Evolutionary conservation across 1,140 invertebrate species (phyloP).

Genomic region (Hypsibius dujardini): DNA sequence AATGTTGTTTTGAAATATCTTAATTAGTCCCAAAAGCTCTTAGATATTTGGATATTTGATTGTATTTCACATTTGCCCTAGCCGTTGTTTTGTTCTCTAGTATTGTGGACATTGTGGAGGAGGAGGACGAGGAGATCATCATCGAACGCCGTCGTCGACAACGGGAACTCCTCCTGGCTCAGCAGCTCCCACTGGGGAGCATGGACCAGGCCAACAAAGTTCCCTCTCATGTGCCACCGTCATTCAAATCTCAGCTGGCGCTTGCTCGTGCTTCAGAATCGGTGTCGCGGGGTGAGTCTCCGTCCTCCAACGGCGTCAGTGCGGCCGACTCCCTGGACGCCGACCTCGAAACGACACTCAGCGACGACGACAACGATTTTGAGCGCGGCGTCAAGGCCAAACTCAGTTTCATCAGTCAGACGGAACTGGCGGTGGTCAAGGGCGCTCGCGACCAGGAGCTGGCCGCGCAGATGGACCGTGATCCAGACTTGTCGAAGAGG

Average conservation of each 20-base stretch:
- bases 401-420: conserved; percentile 23
- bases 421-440: neutral
- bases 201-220: neutral
- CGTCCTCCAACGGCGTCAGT: conserved; percentile 15
- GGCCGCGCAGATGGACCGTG: neutral
- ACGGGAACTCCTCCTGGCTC: conserved; percentile 63
- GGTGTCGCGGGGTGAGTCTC: conserved; percentile 23
- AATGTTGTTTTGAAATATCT: neutral
- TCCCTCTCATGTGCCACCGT: neutral
- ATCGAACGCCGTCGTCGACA: conserved; percentile 73
- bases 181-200: neutral
- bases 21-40: too few species aligned
- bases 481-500: neutral
- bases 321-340: conserved; percentile 19
- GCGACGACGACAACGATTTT: conserved; percentile 28
- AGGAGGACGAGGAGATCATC: conserved; percentile 81
- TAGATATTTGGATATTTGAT: neutral
- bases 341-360: conserved; percentile 19
- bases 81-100: neutral
- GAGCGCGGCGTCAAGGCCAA: conserved; percentile 30
- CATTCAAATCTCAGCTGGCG: too few species aligned
- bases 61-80: neutral
- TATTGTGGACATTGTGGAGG: conserved; percentile 41
- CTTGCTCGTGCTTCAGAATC: conserved; percentile 10
- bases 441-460: neutral